Conservation (phyloP, 2,797 vertebrate species). For the Myotis pilosus region DNA sequence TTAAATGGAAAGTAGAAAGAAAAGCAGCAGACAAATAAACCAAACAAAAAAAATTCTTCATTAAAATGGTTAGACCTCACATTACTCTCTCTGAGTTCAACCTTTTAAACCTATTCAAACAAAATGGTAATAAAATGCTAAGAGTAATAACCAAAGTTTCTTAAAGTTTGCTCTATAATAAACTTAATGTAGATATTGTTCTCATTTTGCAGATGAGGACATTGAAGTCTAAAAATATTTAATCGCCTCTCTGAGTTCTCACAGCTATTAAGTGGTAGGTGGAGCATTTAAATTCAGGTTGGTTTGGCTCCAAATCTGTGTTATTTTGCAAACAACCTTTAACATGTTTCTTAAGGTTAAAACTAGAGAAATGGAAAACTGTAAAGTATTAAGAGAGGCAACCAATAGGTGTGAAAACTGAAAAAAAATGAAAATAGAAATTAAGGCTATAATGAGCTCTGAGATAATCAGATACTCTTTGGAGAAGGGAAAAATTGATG, state of each 20-base stretch:
- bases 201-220: neutral
- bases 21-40: neutral
- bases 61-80: neutral
- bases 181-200: neutral
- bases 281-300: neutral
- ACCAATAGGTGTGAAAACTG: neutral
- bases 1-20: neutral
- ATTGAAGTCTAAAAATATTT: neutral
- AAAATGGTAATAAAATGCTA: neutral
- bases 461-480: conserved; percentile 30
- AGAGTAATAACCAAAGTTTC: neutral
- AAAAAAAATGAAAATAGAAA: conserved; percentile 37
- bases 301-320: neutral
- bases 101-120: neutral
- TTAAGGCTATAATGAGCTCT: neutral
- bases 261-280: neutral
- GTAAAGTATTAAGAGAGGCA: neutral
- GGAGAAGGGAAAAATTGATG: neutral
- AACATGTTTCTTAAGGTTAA: neutral
- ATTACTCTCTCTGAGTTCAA: neutral
- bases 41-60: neutral
- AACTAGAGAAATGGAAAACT: neutral
- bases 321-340: neutral
- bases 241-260: neutral
- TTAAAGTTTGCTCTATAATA: neutral